Evolutionary conservation across 2,888 invertebrate species (phyloP).

Genomic region (Thumatha senex): DNA sequence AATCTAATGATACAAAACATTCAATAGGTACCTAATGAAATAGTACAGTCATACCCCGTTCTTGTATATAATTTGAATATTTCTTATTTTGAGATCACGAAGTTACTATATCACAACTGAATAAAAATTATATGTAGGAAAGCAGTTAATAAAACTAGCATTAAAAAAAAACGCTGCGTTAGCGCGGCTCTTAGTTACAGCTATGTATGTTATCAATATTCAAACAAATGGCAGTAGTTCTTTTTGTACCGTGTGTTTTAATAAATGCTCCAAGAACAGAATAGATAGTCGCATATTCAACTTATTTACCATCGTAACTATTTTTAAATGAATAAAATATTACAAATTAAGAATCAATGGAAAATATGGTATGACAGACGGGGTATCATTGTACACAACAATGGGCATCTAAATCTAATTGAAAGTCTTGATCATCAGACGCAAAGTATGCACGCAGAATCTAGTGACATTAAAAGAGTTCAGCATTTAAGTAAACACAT

Average conservation of each 20-base stretch:
- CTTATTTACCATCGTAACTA: too few relatives aligned
- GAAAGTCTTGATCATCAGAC: conserved; percentile 56
- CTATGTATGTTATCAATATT: too few relatives aligned
- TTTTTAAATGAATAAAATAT: too few relatives aligned
- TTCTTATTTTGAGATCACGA: too few relatives aligned
- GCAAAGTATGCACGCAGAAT: conserved; percentile 42
- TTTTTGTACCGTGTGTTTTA: too few relatives aligned
- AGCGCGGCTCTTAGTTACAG: too few relatives aligned
- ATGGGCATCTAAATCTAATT: conserved; percentile 26
- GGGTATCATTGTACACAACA: conserved; percentile 9
- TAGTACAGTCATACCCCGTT: conserved; percentile 9
- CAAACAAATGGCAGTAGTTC: too few relatives aligned
- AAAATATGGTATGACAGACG: conserved; percentile 1
- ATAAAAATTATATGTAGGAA: background rate
- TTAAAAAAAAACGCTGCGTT: too few relatives aligned
- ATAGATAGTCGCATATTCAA: too few relatives aligned
- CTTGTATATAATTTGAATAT: too few relatives aligned
- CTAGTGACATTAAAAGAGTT: conserved; percentile 48
- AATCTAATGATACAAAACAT: conserved; percentile 13
- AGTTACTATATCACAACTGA: too few relatives aligned
- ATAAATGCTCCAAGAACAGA: too few relatives aligned
- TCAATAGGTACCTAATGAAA: background rate
- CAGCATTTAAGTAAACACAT: conserved; percentile 74
- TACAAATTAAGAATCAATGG: background rate
- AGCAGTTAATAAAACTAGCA: background rate